Base-by-base conservation (phyloP, 2,888 invertebrate species). In the Hylaea fasciaria region DNA sequence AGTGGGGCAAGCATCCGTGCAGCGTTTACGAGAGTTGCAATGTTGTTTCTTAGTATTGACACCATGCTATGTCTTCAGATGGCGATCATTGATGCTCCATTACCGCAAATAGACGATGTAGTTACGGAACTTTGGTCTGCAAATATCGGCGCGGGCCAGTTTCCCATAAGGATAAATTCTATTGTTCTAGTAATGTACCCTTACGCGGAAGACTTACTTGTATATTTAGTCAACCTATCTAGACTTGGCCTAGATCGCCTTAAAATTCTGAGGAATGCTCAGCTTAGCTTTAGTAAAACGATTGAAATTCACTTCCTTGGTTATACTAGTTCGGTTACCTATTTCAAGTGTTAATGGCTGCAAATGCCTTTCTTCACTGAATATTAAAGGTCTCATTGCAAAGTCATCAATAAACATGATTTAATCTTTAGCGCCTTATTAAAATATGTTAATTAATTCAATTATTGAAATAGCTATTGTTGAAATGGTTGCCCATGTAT, bases 1-100 rank as follows among this genome's bases (percentile, higher is more conserved):
- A 88, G 83, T 90, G 66, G 89, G 85, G 76, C 90, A 80, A 69
- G 77, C 84, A 81, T 89, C 88, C 89, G 89, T 73, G 79, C 69
- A 65, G 68, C 73, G 74, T 74, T 80, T 77, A 75, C 74, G 75
- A 81, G 78, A 82, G 81, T 81, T 74, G 77, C 80, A 75, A 82
- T 75, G 10, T 47, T 48, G 41, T 48, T 61, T 51, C 56, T 44
- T 52, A n/a, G 43, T 47, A 55, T 55, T 41, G 41, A 55, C 22
- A 48, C 28, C 17, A 16, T 16, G 39, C 28, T 37, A 37, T 37
- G 37, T 37, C n/a, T 37, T 9, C 32, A 32, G 9, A 7, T 2
- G 32, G 32, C 22, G 22, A 5, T 2, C 22, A 22, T 3, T 22
- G 22, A 32, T 32, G 32, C 9, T 32, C 32, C 32, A 12, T 37